phyloP scores from a whole-genome alignment of 2,113 vertebrate genomes.

The Odocoileus hemionus region DNA sequence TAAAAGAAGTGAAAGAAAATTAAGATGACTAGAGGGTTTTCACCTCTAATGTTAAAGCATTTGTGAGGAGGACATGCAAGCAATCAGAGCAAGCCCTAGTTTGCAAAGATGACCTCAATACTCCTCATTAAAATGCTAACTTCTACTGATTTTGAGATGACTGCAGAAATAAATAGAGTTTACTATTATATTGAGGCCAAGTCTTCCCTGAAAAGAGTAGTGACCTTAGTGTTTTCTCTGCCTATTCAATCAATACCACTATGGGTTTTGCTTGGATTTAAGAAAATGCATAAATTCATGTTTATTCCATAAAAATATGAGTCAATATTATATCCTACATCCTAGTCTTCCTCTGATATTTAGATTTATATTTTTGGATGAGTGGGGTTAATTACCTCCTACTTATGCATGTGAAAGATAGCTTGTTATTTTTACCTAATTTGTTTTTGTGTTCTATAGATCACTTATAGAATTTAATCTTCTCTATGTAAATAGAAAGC shows the following conservation, averaged over 20 bases:
- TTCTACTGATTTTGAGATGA: background rate
- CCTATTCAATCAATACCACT: background rate
- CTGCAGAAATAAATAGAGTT: background rate
- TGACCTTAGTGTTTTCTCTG: background rate
- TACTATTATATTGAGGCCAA: accelerated
- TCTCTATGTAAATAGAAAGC: background rate
- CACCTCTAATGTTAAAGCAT: background rate
- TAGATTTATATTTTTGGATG: background rate
- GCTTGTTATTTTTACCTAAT: background rate
- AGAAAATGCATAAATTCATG: background rate
- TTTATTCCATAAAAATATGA: background rate
- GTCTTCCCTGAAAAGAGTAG: background rate
- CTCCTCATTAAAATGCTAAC: background rate
- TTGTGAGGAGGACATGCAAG: background rate
- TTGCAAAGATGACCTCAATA: background rate
- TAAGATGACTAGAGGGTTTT: background rate
- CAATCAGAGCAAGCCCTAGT: background rate
- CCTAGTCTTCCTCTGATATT: background rate
- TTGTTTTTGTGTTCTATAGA: background rate
- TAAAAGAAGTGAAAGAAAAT: background rate
- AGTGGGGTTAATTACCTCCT: background rate
- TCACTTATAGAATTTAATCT: background rate
- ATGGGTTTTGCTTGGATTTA: background rate
- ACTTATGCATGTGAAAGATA: background rate
- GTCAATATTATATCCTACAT: background rate